Conservation (phyloP, 2,888 invertebrate genomes). For the Siphonodentalium dalli region DNA sequence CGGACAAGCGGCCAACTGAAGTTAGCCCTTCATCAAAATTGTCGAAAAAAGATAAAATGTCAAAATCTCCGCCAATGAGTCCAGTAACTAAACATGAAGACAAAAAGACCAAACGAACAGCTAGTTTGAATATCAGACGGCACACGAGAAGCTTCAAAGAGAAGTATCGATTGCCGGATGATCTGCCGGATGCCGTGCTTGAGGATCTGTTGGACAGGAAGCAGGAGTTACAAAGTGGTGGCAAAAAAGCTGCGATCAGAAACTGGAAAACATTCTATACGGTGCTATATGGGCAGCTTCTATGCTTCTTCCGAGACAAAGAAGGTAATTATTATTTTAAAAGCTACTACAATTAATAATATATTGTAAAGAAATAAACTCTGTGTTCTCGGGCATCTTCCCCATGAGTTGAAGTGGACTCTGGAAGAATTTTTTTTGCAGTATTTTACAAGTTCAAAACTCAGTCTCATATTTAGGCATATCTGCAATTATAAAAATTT, state of each 20-base stretch:
- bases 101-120: slow-evolving; percentile 87
- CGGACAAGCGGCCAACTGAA: neutral
- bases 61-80: slow-evolving; percentile 38
- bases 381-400: too few species aligned
- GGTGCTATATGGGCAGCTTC: slow-evolving; percentile 92
- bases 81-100: slow-evolving; percentile 56
- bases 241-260: slow-evolving; percentile 91
- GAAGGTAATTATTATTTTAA: slow-evolving; percentile 65
- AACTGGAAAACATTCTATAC: slow-evolving; percentile 96
- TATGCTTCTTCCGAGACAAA: slow-evolving; percentile 97
- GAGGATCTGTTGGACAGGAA: slow-evolving; percentile 92
- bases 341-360: too few species aligned
- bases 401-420: too few species aligned
- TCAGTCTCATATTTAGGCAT: too few species aligned
- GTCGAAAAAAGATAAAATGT: slow-evolving; percentile 41
- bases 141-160: slow-evolving; percentile 82
- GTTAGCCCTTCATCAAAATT: slow-evolving; percentile 29
- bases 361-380: too few species aligned
- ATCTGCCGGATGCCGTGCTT: slow-evolving; percentile 87
- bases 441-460: too few species aligned
- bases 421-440: too few species aligned
- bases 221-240: slow-evolving; percentile 90
- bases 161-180: slow-evolving; percentile 57
- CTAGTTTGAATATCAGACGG: slow-evolving; percentile 92
- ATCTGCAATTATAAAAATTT: too few species aligned